A percentile compares a stretch with the other conserved stretches of the same genome.
Evolutionary conservation across 2,888 invertebrate species (phyloP).

Genomic region (Smittia aterrima): DNA sequence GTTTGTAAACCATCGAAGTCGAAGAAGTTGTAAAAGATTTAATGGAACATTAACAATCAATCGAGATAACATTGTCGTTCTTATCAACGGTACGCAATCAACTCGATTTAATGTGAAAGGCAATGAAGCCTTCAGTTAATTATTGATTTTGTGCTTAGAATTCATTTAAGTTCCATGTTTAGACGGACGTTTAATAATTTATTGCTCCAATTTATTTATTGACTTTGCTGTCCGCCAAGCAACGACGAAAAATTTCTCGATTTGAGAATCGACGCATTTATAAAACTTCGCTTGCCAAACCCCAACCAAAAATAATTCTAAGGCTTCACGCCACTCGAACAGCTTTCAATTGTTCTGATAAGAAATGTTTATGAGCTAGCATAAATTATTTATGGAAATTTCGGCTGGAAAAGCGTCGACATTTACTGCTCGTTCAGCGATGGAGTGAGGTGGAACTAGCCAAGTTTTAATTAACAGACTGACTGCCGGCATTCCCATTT

Average conservation of each 20-base stretch:
- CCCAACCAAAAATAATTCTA: background rate
- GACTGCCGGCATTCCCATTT: background rate
- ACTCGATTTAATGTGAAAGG: background rate
- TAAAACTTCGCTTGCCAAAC: too few relatives aligned
- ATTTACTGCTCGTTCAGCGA: slow-evolving; percentile 9
- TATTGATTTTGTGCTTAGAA: slow-evolving; percentile 15
- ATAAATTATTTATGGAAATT: slow-evolving; percentile 23
- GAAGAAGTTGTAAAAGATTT: too few relatives aligned
- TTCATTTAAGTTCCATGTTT: background rate
- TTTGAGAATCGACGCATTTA: too few relatives aligned
- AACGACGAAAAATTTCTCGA: too few relatives aligned
- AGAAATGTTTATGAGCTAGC: background rate
- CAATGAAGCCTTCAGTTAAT: background rate
- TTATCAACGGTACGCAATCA: background rate
- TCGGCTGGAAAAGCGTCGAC: background rate
- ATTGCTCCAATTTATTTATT: background rate
- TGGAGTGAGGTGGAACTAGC: background rate
- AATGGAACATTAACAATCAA: too few relatives aligned
- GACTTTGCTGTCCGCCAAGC: background rate
- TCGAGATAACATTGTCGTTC: background rate
- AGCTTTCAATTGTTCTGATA: slow-evolving; percentile 18
- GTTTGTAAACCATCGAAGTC: too few relatives aligned
- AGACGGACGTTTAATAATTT: background rate
- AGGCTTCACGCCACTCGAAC: background rate
- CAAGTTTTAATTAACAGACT: background rate